Base-by-base conservation (phyloP, 2,888 invertebrate genomes). In the Seira sanloemensis region DNA sequence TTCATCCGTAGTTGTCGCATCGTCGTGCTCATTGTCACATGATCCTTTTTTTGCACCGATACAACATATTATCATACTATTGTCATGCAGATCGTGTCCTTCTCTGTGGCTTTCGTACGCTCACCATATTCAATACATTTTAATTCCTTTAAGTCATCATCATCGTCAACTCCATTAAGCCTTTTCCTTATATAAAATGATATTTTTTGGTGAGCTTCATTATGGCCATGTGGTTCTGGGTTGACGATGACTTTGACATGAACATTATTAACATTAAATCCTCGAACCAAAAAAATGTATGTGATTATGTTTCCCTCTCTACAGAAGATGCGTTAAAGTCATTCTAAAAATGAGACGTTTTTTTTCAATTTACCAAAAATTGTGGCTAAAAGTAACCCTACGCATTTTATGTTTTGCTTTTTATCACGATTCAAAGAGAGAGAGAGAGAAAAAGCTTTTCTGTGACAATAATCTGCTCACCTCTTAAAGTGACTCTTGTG, bases 11-110 rank as follows among this genome's bases (percentile, higher is more conserved):
- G 78, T 78, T 77, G 76, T 77, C 76, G 76, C 76, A 75, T 75
- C 27, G 27, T 73, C 71, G 54, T 79, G 66, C 19, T 82, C 82
- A 82, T 82, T 82, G 82, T 82, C 82, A 82, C 82, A 82, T 77
- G 82, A 82, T 82, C 71, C 67, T 67, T 46, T 78, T 72, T 78
- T 37, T 75, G 62, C 73, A 54, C 67, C 81, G 68, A 65, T 37
- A 78, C 16, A 50, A 58, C 73, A 73, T 73, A 73, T 25, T 46
- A 71, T 46, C 69, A 77, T 77, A 50, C 82, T 54, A 77, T 82
- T 77, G 72, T 77, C 76, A 77, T 82, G 82, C 72, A 72, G 71
- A 82, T 82, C 82, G 54, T 77, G 82, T 82, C 76, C 72, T 72
- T 77, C 66, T 76, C 72, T 21, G 7, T 12, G 5, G 5, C 37